A percentile compares a stretch with the other conserved stretches of the same genome.
Conservation (phyloP, 2,797 vertebrate genomes). For the Myotis myotis region DNA sequence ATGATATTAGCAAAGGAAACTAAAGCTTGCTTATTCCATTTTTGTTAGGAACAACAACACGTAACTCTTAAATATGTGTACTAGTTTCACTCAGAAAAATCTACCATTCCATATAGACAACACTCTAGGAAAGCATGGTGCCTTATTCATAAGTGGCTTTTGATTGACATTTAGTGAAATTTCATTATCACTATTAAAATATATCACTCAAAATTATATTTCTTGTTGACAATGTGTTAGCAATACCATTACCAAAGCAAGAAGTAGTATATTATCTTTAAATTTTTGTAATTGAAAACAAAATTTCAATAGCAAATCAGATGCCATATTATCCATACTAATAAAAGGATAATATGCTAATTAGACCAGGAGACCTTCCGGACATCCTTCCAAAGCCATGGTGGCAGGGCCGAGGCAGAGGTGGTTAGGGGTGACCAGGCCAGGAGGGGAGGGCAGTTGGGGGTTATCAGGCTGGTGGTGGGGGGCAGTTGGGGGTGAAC, state of each 20-base stretch:
- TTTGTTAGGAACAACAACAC: constrained; percentile 25
- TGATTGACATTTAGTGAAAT: neutral
- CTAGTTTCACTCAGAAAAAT: constrained; percentile 39
- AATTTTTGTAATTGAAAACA: constrained; percentile 49
- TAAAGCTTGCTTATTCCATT: neutral
- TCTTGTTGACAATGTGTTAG: neutral
- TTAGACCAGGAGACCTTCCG: no score
- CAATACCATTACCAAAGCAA: neutral
- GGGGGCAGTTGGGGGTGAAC: no score
- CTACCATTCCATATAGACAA: neutral
- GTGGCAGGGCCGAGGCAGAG: no score
- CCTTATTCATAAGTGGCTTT: neutral
- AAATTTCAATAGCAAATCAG: constrained; percentile 43
- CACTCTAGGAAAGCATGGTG: neutral
- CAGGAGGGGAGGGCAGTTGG: no score
- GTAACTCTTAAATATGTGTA: constrained; percentile 3
- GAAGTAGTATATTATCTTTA: neutral
- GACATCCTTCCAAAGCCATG: no score
- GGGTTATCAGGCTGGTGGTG: no score
- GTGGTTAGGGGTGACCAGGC: no score
- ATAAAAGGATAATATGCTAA: no score
- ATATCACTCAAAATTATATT: neutral
- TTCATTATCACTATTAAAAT: constrained; percentile 8
- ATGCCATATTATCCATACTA: neutral
- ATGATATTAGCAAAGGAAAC: neutral